Evolutionary conservation across 2,888 invertebrate genomes (phyloP).

Genomic region (Dorcus parallelipipedus): DNA sequence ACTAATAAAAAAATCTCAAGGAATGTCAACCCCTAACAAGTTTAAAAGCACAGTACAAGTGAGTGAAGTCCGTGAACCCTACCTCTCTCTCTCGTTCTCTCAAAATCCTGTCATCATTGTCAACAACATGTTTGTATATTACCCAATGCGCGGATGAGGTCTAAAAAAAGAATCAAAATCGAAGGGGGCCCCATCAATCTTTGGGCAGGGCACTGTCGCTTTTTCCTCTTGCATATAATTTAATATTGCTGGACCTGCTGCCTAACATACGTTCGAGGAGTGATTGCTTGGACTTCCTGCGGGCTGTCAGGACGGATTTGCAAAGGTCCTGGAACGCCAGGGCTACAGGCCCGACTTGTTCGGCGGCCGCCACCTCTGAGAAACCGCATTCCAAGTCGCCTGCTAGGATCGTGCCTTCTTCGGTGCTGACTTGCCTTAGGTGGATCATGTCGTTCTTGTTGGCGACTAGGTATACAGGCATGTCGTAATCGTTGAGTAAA

Average conservation of each 20-base stretch:
- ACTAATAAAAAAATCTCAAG: no score
- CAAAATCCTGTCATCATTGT: no score
- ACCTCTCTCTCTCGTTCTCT: no score
- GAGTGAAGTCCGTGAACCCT: no score
- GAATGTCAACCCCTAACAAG: no score
- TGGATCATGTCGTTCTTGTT: constrained; percentile 92
- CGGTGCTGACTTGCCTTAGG: constrained; percentile 79
- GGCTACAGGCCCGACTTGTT: constrained; percentile 80
- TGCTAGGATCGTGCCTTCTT: constrained; percentile 85
- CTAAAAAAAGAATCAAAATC: no score
- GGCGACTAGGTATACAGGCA: constrained; percentile 80
- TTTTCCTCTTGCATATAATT: constrained; percentile 80
- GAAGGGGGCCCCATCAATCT: constrained; percentile 53
- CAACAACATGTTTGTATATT: no score
- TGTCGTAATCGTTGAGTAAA: constrained; percentile 58
- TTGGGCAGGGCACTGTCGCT: constrained; percentile 86
- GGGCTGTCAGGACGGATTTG: constrained; percentile 73
- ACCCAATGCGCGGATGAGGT: no score
- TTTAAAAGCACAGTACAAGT: no score
- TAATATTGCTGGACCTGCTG: constrained; percentile 62
- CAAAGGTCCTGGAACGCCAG: constrained; percentile 82
- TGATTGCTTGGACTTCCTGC: constrained; percentile 82
- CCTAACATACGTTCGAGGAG: constrained; percentile 80
- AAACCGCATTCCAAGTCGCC: constrained; percentile 87
- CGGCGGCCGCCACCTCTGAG: constrained; percentile 84